phyloP scores from a whole-genome alignment of 2,113 vertebrate species.

The Toxotes chatareus region DNA sequence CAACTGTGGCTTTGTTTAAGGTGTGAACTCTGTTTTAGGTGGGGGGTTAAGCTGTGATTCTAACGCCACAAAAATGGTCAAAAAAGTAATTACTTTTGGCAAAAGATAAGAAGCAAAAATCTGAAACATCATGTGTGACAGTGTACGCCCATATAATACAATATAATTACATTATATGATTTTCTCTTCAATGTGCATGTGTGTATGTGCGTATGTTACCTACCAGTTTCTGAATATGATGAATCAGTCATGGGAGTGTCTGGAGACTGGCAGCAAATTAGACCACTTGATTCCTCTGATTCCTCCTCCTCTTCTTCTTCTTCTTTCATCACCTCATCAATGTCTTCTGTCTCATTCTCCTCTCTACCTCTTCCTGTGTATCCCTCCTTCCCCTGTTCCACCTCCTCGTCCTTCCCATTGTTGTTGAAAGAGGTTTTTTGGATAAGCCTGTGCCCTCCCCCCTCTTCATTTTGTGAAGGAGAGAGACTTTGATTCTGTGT shows the following conservation, averaged over 20 bases:
- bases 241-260: conserved; percentile 79
- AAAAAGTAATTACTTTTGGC: not conserved
- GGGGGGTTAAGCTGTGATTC: not conserved
- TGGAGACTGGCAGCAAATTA: conserved; percentile 74
- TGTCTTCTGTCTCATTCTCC: conserved; percentile 69
- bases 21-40: no score
- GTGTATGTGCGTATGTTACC: conserved; percentile 12
- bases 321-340: conserved; percentile 75
- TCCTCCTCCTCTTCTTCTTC: conserved; percentile 74
- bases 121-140: not conserved
- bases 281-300: conserved; percentile 68
- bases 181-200: not conserved
- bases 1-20: no score
- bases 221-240: conserved; percentile 81
- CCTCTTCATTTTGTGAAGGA: conserved; percentile 56
- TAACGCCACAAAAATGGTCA: not conserved
- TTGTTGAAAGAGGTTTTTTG: conserved; percentile 56
- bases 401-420: conserved; percentile 51
- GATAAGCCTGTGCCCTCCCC: conserved; percentile 24
- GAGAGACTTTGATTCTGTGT: conserved; percentile 59
- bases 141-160: not conserved
- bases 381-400: conserved; percentile 22
- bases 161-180: not conserved
- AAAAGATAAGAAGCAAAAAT: not conserved
- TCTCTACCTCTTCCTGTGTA: conserved; percentile 21